Base-by-base conservation (phyloP, 2,797 vertebrate species). In the Gambelia wislizenii region DNA sequence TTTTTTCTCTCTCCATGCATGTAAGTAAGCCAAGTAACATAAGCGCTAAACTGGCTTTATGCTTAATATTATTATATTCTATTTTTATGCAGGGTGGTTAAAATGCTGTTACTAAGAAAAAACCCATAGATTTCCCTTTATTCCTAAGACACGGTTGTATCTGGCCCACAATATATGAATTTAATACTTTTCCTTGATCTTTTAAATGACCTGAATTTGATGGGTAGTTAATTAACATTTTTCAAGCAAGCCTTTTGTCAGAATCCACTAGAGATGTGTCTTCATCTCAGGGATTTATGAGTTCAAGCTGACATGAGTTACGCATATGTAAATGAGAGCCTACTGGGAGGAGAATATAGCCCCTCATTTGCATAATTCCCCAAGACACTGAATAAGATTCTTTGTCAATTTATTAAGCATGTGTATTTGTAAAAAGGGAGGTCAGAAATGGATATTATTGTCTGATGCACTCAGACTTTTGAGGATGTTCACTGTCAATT, bases 251-350 rank as follows among this genome's bases (percentile, higher is more conserved):
- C 70, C 54, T 92, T 93, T 92, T 91, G 74, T 94, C 87, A 86
- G 83, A 91, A 94, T 3, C 64, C 74, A 85, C 76, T 79, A 91
- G 33, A 85, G 47, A 82, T 72, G 13, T 88, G 90, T 89, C 81
- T 92, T 91, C 84, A 90, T 92, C 85, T 93, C 83, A 84, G 91
- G 83, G 95, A 94, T 92, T 94, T 95, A 91, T 87, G 84, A 95
- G 93, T 83, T 82, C 85, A 0, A 4, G 93, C 83, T 87, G 94
- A 94, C 14, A 64, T 85, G 84, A 94, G 67, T 85, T 95, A 92
- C 87, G 92, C 78, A 92, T n/a, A 87, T 83, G 89, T 93, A 94
- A 95, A 92, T 84, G 30, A 80, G 84, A 89, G 87, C 89, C 89
- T 84, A 87, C 0, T 2, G 86, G 91, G 77, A 91, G 91, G 87